phyloP scores from a whole-genome alignment of 2,888 invertebrate species.

The Dorcus parallelipipedus region DNA sequence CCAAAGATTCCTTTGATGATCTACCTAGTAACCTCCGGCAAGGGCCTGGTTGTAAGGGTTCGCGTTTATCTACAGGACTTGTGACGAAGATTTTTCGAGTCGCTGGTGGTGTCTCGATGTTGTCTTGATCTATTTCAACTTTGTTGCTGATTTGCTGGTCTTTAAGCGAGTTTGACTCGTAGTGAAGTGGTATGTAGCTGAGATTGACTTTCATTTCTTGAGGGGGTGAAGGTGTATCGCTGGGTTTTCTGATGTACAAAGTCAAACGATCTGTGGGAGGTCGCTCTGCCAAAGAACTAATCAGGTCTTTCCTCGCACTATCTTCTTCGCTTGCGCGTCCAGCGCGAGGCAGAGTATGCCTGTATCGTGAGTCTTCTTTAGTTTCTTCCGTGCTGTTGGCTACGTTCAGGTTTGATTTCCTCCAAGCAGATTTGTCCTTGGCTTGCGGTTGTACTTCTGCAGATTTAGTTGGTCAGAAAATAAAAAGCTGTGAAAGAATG shows the following conservation, averaged over 20 bases:
- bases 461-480: neutral
- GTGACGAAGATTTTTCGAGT: conserved; percentile 67
- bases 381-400: conserved; percentile 63
- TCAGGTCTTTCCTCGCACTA: conserved; percentile 51
- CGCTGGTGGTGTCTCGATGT: conserved; percentile 86
- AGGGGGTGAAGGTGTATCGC: conserved; percentile 29
- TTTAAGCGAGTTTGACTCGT: conserved; percentile 20
- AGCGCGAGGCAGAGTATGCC: conserved; percentile 52
- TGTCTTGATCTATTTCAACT: conserved; percentile 85
- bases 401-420: conserved; percentile 67
- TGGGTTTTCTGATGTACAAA: conserved; percentile 57
- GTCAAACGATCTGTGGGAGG: conserved; percentile 55
- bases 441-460: conserved; percentile 47
- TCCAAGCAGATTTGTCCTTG: conserved; percentile 75
- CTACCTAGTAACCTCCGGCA: conserved; percentile 54
- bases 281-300: conserved; percentile 54
- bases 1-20: conserved; percentile 28
- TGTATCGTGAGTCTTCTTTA: conserved; percentile 58
- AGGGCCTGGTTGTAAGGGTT: conserved; percentile 50
- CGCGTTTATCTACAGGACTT: conserved; percentile 57
- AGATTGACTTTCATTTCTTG: conserved; percentile 18
- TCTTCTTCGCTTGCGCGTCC: conserved; percentile 41
- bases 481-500: neutral
- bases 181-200: conserved; percentile 19
- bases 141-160: conserved; percentile 53